phyloP scores from a whole-genome alignment of 2,113 vertebrate genomes.

The Cebus imitator region DNA sequence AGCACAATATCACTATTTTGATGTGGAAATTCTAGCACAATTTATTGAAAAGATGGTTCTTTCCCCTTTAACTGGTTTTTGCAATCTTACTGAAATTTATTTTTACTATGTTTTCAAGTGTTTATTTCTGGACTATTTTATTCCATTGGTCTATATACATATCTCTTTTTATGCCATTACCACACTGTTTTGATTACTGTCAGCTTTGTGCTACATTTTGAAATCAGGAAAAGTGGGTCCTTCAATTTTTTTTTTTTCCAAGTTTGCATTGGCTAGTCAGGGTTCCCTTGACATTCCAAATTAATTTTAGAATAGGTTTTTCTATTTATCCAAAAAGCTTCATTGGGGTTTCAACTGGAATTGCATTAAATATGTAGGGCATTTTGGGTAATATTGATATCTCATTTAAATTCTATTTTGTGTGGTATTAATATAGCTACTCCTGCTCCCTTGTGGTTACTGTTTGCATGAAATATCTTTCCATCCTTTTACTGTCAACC shows the following conservation, averaged over 20 bases:
- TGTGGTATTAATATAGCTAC: not conserved
- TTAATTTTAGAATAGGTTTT: not conserved
- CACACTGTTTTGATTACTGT: not conserved
- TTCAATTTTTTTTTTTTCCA: not conserved
- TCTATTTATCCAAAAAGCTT: not conserved
- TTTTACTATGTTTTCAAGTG: not conserved
- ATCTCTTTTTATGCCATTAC: not conserved
- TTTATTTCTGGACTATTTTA: not conserved
- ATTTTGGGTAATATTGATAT: not conserved
- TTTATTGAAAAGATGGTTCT: not conserved
- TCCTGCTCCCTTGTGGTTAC: not conserved
- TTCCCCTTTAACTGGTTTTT: not conserved
- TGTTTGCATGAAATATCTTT: not conserved
- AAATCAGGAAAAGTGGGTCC: not conserved
- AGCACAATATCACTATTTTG: too few relatives aligned
- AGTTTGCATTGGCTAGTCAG: not conserved
- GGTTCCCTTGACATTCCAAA: not conserved
- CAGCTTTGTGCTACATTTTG: not conserved
- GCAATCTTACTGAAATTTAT: not conserved
- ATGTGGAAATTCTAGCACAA: not conserved
- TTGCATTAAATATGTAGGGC: not conserved
- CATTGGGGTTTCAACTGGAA: not conserved
- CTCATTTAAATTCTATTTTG: not conserved
- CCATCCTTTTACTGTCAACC: not conserved
- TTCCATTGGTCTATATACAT: not conserved